Evolutionary conservation across 2,113 vertebrate genomes (phyloP), one percentile per base, ranked within the genome.

Genomic region (Ardeotis arabs): DNA sequence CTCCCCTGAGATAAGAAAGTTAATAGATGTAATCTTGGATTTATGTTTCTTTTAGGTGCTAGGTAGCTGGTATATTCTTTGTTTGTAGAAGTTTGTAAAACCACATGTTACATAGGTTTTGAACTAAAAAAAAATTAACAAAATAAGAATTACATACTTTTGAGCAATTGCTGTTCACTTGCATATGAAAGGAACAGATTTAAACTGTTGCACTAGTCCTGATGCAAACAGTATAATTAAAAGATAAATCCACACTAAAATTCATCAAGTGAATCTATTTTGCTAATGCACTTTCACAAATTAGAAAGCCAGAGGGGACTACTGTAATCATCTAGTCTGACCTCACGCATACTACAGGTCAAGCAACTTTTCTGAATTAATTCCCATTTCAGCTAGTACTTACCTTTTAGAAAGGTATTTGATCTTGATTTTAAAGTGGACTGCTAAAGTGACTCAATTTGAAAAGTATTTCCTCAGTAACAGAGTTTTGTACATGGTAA

Each of bases 171-270:
- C 10, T 72, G 6, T 70, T 73, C 25, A 69, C 20, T 39, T 89
- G 25, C 47, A 55, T 69, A 31, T n/a, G 11, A 82, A 84, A 93
- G 41, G 33, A 90, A 50, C 9, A 82, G 12, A 56, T 73, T 62
- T 84, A 64, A 89, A 82, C 19, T 55, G 29, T 66, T 60, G 14
- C 31, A 35, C 37, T 74, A 73, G 23, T 52, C 8, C 68, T 73
- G 49, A 58, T 73, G 50, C 7, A 69, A 87, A 92, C 11, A 56
- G 5, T 63, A 56, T 63, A 47, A 85, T 77, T 85, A 83, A 73
- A 89, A 86, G 28, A 86, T 60, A 96, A 94, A 70, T 90, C 75
- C 41, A 25, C 16, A 82, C 16, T 47, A 84, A 87, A 92, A 87
- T 79, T 89, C n/a, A 77, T 81, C 45, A 69, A 7, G 3, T 55